Evolutionary conservation across 2,888 invertebrate genomes (phyloP).

Genomic region (Rhodophaea formosa): DNA sequence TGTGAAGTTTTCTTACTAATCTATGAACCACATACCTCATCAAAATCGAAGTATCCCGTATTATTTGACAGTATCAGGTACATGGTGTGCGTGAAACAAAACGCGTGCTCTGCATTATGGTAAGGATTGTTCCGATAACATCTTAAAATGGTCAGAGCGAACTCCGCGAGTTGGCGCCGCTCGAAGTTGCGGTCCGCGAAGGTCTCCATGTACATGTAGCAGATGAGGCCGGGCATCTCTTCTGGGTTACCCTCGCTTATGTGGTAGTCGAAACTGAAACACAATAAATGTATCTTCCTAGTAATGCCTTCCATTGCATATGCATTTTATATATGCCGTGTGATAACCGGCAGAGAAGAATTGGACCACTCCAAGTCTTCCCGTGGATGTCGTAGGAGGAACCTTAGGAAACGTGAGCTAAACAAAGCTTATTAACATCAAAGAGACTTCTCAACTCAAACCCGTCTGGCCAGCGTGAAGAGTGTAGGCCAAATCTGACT

Average conservation of each 20-base stretch:
- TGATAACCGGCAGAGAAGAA: too few relatives aligned
- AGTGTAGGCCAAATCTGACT: too few relatives aligned
- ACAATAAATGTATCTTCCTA: background rate
- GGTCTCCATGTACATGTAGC: constrained; percentile 76
- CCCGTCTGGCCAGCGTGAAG: too few relatives aligned
- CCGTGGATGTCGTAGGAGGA: too few relatives aligned
- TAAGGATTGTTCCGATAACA: constrained; percentile 80
- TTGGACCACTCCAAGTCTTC: too few relatives aligned
- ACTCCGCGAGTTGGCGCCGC: constrained; percentile 58
- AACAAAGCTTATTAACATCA: too few relatives aligned
- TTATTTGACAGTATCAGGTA: constrained; percentile 77
- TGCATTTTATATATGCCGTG: too few relatives aligned
- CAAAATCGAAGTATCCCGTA: constrained; percentile 61
- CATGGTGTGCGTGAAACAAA: constrained; percentile 83
- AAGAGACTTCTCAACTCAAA: too few relatives aligned
- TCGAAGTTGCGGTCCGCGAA: constrained; percentile 67
- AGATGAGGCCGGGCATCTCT: constrained; percentile 75
- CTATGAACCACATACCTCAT: too few relatives aligned
- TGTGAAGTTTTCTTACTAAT: too few relatives aligned
- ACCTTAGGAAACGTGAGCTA: too few relatives aligned
- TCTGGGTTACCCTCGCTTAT: constrained; percentile 70
- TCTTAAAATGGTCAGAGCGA: constrained; percentile 69
- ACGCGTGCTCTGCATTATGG: constrained; percentile 84
- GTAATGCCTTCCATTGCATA: too few relatives aligned
- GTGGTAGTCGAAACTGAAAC: constrained; percentile 78